Base-by-base conservation (phyloP, 2,888 invertebrate genomes). In the Theodoxus fluviatilis region DNA sequence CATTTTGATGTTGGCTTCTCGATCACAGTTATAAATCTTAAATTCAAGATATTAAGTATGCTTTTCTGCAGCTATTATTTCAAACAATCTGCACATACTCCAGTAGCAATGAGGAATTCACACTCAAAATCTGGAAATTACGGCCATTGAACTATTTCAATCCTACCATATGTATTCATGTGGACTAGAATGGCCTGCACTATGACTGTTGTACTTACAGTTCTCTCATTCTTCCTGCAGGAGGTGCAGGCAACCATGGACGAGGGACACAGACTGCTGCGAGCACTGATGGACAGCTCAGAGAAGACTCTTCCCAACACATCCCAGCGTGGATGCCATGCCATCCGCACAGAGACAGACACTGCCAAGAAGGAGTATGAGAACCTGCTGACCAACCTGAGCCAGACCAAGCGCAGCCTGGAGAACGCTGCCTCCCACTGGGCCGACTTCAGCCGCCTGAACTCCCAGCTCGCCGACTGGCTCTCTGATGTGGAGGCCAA, bases 261-360 rank as follows among this genome's bases (percentile, higher is more conserved):
- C 84, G 95, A 96, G 84, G 97, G 96, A 0, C 95, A 96, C 83
- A 93, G 93, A 81, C 93, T 93, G 81, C 86, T 95, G 31, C 76
- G 85, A 35, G 76, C 77, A 4, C 92, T 95, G 66, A 88, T 95
- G 40, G 97, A 97, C 82, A 89, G 96, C 1, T 96, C 96, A 83
- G 97, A 97, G 86, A 93, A 94, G 83, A 95, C 96, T 0, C 93
- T 95, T 9, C 92, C 96, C 90, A 96, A 95, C 83, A 97, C 96
- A 0, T 95, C 95, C 87, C 92, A 93, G 76, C 90, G 91, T 67
- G 97, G 97, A 0, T 94, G 94, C 0, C 92, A 92, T 0, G 94
- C 94, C 85, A 95, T 97, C 71, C 93, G 95, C 83, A 95, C 96
- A 84, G 95, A 95, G 80, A 95, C 95, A 0, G 95, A 95, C 83